These are phyloP conservation scores for Episyrphus balteatus DNA, from an alignment of 1,140 invertebrate species.

Conservation along the genomic window DNA sequence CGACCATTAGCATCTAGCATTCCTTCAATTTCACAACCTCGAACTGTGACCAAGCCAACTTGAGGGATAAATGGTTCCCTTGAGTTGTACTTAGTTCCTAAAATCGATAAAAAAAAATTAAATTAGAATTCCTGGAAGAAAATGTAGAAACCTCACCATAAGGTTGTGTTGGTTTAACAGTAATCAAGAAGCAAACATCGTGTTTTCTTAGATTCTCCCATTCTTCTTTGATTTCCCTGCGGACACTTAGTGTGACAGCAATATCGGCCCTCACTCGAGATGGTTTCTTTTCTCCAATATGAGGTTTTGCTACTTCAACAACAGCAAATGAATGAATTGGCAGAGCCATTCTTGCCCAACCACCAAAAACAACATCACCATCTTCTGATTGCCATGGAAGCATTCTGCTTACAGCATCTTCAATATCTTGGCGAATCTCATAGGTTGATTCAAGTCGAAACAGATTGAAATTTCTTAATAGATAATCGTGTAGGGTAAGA, in stretches of 20 bases:
- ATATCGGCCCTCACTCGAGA: conserved; percentile 90
- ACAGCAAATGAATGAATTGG: conserved; percentile 87
- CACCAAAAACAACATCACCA: conserved; percentile 78
- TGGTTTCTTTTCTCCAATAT: conserved; percentile 87
- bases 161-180: conserved; percentile 69
- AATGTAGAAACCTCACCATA: conserved; percentile 47
- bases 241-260: conserved; percentile 79
- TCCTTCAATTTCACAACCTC: conserved; percentile 97
- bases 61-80: conserved; percentile 77
- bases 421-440: conserved; percentile 97
- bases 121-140: neutral
- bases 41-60: conserved; percentile 81
- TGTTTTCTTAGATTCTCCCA: conserved; percentile 96
- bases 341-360: conserved; percentile 98
- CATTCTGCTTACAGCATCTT: conserved; percentile 87
- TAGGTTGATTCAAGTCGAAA: conserved; percentile 98
- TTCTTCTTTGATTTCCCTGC: conserved; percentile 85
- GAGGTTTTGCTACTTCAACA: conserved; percentile 86
- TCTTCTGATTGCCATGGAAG: conserved; percentile 91
- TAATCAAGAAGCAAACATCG: conserved; percentile 94
- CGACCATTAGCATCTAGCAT: conserved; percentile 94
- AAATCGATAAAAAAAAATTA: conserved; percentile 18
- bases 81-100: conserved; percentile 64
- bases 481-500: conserved; percentile 95
- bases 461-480: conserved; percentile 94